phyloP scores from a whole-genome alignment of 2,888 invertebrate species.

The Cataglyphis rosenhaueri region DNA sequence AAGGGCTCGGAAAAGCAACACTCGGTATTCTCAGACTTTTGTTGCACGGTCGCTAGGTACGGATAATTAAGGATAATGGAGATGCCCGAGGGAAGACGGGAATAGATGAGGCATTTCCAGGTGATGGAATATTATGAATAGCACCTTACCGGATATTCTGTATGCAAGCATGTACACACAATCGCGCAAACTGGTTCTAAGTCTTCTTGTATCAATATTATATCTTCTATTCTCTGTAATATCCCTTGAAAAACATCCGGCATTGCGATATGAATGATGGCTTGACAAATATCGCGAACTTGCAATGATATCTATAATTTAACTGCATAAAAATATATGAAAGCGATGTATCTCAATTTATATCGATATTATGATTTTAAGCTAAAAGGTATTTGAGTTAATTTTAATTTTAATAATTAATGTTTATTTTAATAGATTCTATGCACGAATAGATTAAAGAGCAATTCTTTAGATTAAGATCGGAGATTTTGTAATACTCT shows the following conservation, averaged over 20 bases:
- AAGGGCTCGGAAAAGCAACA: slow-evolving; percentile 64
- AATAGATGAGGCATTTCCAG: slow-evolving; percentile 72
- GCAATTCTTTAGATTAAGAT: not conserved
- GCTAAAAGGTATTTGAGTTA: too few relatives aligned
- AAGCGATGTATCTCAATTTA: not conserved
- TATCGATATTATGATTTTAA: not conserved
- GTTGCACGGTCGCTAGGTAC: slow-evolving; percentile 70
- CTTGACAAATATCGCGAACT: not conserved
- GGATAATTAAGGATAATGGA: slow-evolving; percentile 77
- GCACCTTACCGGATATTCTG: slow-evolving; percentile 61
- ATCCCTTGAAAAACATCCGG: slow-evolving; percentile 11
- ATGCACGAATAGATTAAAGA: not conserved
- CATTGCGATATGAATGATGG: not conserved
- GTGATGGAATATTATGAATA: slow-evolving; percentile 75
- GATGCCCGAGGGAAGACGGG: slow-evolving; percentile 72
- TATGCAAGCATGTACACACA: slow-evolving; percentile 20
- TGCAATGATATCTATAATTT: not conserved
- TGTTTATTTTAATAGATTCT: not conserved
- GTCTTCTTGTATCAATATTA: slow-evolving; percentile 27
- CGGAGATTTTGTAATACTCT: not conserved
- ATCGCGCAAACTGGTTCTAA: slow-evolving; percentile 66
- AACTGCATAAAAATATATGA: not conserved
- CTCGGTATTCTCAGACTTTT: slow-evolving; percentile 60
- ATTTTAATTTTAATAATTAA: not conserved
- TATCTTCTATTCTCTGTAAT: slow-evolving; percentile 42